These are phyloP conservation scores for Synchiropus splendidus DNA, from an alignment of 2,113 vertebrate genomes.

Conservation along the genomic window DNA sequence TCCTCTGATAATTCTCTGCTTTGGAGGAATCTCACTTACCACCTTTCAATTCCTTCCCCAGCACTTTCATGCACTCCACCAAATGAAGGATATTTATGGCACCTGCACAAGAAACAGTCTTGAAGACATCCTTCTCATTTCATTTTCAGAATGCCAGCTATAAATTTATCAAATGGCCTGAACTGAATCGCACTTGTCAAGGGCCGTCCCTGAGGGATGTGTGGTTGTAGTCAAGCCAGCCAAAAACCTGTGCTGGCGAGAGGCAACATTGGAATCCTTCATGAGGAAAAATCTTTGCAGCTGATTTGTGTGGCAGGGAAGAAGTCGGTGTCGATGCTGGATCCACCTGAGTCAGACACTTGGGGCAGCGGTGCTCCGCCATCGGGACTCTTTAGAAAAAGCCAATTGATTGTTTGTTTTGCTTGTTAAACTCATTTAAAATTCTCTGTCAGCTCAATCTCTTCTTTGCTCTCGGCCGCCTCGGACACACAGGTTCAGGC, in stretches of 20 bases:
- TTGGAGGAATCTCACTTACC: conserved; percentile 19
- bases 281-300: conserved; percentile 27
- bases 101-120: conserved; percentile 62
- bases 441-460: conserved; percentile 44
- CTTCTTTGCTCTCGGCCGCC: conserved; percentile 22
- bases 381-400: conserved; percentile 45
- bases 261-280: conserved; percentile 12
- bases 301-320: conserved; percentile 15
- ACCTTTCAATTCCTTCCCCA: not conserved
- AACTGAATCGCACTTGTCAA: conserved; percentile 63
- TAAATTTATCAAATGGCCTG: conserved; percentile 65
- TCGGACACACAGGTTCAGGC: conserved; percentile 52
- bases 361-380: conserved; percentile 21
- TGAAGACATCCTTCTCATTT: conserved; percentile 61
- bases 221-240: conserved; percentile 56
- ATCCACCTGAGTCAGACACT: conserved; percentile 27
- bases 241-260: conserved; percentile 47
- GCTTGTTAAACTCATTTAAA: conserved; percentile 20
- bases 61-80: conserved; percentile 21
- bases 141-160: conserved; percentile 65
- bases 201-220: conserved; percentile 49
- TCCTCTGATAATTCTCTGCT: conserved; percentile 10
- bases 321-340: conserved; percentile 41
- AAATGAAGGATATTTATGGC: conserved; percentile 66
- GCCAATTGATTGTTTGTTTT: conserved; percentile 54